Percentiles rank a stretch among this genome's conserved stretches.
Evolutionary conservation across 2,113 vertebrate genomes (phyloP).

Genomic region (Meles meles): DNA sequence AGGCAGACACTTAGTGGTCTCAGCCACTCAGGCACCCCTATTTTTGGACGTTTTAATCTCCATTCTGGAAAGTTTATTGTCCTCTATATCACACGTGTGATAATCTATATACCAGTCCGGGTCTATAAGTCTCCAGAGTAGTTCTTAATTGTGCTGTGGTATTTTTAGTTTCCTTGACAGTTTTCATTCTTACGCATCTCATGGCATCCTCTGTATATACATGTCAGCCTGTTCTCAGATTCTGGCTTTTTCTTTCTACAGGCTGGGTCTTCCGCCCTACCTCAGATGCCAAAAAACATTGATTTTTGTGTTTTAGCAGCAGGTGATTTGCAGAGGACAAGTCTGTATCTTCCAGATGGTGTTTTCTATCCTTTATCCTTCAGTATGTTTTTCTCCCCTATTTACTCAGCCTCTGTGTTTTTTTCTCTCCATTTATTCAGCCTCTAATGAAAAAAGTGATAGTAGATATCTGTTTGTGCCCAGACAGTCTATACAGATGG

Average conservation of each 20-base stretch:
- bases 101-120: not conserved
- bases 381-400: not conserved
- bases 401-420: not conserved
- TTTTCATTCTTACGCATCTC: not conserved
- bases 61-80: not conserved
- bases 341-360: not conserved
- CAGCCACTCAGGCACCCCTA: not conserved
- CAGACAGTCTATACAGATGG: not conserved
- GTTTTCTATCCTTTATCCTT: not conserved
- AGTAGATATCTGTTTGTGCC: not conserved
- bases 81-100: not conserved
- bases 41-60: not conserved
- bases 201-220: not conserved
- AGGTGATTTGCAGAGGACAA: not conserved
- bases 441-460: not conserved
- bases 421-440: not conserved
- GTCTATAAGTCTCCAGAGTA: not conserved
- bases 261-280: not conserved
- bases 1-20: not conserved
- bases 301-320: not conserved
- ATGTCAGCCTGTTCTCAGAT: not conserved
- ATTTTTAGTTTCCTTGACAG: not conserved
- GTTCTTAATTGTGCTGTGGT: not conserved
- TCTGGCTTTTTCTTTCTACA: not conserved
- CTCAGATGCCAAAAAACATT: not conserved